Evolutionary conservation across 2,113 vertebrate genomes (phyloP), one percentile per base, ranked within the genome.

Genomic region (Monopterus albus): DNA sequence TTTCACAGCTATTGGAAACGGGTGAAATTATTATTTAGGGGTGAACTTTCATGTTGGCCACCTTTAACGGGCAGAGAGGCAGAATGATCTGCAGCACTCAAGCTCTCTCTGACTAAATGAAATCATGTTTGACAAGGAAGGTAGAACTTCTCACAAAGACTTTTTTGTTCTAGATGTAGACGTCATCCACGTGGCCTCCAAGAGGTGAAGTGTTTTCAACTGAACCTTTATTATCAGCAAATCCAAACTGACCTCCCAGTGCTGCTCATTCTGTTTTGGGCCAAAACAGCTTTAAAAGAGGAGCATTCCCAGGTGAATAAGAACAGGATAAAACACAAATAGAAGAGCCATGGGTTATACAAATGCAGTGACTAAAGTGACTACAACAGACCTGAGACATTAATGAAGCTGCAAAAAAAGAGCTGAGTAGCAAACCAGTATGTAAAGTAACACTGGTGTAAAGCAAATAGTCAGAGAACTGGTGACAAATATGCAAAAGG

Each of bases 291-390:
- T 45, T 46, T 20, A n/a, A 31, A 38, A 40, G 33, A 55, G 15
- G 31, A 49, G 29, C 6, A 21, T 43, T 53, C 57, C 23, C 47
- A 56, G 13, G 17, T 61, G 36, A 59, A 10, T 18, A 7, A 20
- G 12, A 58, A 43, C 15, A 23, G 21, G 8, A 61, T 7, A 3
- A 26, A 61, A 56, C 12, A 8, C 13, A 60, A 71, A 58, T 10
- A 25, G 4, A 28, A 6, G 7, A 14, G 59, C 47, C 17, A 40
- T 20, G 2, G 42, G 35, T 59, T 38, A 26, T 5, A 29, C 39
- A 63, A 33, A 82, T 3, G 18, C 31, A 69, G 40, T n/a, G 18
- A 28, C n/a, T n/a, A n/a, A 36, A 40, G 40, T 17, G 8, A 39
- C 26, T 12, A 11, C 20, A n/a, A n/a, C n/a, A n/a, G n/a, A n/a